phyloP scores from a whole-genome alignment of 2,797 vertebrate species.

The Artibeus jamaicensis region DNA sequence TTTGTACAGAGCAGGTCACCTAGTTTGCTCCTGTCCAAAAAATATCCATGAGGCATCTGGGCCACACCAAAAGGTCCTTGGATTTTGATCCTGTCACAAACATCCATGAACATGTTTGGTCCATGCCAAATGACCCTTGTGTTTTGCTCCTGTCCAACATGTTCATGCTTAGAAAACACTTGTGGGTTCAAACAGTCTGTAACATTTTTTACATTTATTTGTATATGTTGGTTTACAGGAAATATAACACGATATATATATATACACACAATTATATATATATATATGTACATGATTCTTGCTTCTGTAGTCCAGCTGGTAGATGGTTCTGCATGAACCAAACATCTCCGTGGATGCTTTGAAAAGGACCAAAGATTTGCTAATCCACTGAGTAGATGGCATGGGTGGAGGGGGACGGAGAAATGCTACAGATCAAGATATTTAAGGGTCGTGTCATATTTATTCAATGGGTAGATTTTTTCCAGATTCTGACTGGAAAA shows the following conservation, averaged over 20 bases:
- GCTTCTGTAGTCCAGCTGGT: background rate
- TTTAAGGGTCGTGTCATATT: background rate
- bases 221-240: background rate
- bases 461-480: background rate
- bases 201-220: background rate
- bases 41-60: background rate
- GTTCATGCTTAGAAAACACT: background rate
- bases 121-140: background rate
- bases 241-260: background rate
- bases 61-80: background rate
- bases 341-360: background rate
- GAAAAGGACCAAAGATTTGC: background rate
- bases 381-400: background rate
- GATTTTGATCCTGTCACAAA: background rate
- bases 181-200: background rate
- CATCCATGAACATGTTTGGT: background rate
- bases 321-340: background rate
- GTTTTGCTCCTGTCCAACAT: background rate
- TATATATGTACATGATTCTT: background rate
- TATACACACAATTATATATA: too few relatives aligned
- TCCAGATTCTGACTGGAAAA: background rate
- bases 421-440: background rate
- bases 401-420: background rate
- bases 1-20: background rate
- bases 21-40: background rate